These are phyloP conservation scores for Gnathonemus longibarbis DNA, from an alignment of 2,113 vertebrate species.

Conservation along the genomic window DNA sequence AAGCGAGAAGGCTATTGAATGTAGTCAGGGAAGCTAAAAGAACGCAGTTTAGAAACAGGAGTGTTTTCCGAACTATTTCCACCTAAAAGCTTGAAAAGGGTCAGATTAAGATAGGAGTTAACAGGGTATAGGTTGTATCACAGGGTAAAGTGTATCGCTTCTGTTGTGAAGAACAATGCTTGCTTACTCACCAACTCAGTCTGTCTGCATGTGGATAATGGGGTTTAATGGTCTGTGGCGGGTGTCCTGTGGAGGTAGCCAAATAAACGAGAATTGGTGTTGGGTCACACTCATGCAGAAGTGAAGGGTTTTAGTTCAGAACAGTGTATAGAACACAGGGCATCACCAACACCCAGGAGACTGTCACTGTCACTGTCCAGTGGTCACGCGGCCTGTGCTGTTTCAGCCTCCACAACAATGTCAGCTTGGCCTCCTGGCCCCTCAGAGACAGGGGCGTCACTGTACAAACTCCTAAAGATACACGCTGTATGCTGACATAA, in stretches of 20 bases:
- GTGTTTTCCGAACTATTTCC: background rate
- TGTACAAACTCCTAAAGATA: background rate
- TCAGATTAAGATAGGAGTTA: background rate
- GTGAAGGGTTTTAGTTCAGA: background rate
- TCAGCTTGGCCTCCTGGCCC: conserved; percentile 21
- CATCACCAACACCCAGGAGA: background rate
- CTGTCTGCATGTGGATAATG: background rate
- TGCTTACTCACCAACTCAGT: background rate
- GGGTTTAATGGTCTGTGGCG: background rate
- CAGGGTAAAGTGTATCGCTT: background rate
- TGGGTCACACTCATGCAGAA: background rate
- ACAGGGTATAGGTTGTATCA: background rate
- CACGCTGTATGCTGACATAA: background rate
- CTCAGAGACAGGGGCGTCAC: background rate
- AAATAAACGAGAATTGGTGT: background rate
- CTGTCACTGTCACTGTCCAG: background rate
- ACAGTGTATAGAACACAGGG: background rate
- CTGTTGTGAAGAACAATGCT: background rate
- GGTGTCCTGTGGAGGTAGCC: background rate
- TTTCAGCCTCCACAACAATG: conserved; percentile 23
- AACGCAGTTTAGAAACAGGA: background rate
- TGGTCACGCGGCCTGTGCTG: background rate
- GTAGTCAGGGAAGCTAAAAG: background rate
- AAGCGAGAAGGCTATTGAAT: background rate
- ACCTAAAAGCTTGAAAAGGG: background rate